These are phyloP conservation scores for Enhydra lutris DNA, from an alignment of 2,113 vertebrate species.

Conservation along the genomic window DNA sequence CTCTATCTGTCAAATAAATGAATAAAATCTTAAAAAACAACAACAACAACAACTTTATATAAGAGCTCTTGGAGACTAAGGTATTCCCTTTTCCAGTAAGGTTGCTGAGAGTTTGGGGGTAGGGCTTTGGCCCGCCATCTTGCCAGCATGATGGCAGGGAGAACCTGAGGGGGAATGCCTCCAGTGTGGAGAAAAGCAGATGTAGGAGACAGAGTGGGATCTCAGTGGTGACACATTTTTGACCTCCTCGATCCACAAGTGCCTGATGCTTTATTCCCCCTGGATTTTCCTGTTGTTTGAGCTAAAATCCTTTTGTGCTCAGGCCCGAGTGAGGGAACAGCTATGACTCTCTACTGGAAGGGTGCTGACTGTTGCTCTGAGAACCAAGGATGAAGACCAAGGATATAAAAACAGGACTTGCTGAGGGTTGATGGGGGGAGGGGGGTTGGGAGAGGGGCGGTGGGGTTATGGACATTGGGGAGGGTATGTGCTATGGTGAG, in stretches of 20 bases:
- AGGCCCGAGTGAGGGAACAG: neutral
- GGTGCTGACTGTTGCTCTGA: neutral
- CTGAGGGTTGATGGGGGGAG: too few species aligned
- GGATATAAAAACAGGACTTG: neutral
- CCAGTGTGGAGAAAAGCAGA: neutral
- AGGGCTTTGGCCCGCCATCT: neutral
- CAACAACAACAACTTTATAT: neutral
- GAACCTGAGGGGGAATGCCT: neutral
- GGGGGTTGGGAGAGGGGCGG: too few species aligned
- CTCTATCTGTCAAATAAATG: too few species aligned
- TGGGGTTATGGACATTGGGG: too few species aligned
- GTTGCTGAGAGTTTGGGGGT: neutral
- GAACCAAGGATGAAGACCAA: neutral
- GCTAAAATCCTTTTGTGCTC: neutral
- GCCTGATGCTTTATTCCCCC: neutral
- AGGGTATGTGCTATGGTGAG: too few species aligned
- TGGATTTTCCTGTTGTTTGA: neutral
- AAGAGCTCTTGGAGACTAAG: neutral
- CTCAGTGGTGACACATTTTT: neutral
- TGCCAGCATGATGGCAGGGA: neutral
- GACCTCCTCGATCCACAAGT: neutral
- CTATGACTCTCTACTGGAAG: neutral
- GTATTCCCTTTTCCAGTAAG: neutral
- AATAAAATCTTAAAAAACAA: too few species aligned
- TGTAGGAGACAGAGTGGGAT: neutral